Evolutionary conservation across 1,140 invertebrate species (phyloP).

Genomic region (Halesus radiatus): DNA sequence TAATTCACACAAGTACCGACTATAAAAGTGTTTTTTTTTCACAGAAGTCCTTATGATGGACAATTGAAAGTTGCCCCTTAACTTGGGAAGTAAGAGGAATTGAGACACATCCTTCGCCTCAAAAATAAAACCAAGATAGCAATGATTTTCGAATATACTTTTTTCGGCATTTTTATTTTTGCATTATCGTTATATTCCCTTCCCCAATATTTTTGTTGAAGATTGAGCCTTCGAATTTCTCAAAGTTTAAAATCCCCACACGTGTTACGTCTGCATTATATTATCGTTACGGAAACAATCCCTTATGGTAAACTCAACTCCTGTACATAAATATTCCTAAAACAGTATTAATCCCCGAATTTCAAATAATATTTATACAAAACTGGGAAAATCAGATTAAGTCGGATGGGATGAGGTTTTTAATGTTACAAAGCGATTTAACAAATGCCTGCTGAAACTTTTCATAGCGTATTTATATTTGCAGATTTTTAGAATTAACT

Average conservation of each 20-base stretch:
- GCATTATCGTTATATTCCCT: slow-evolving; percentile 16
- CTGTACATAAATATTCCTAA: slow-evolving; percentile 40
- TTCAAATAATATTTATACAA: slow-evolving; percentile 17
- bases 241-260: slow-evolving; percentile 36
- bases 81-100: no score
- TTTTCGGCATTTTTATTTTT: slow-evolving; percentile 8
- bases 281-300: slow-evolving; percentile 32
- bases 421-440: background rate
- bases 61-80: no score
- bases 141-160: no score
- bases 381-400: background rate
- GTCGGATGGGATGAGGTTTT: background rate
- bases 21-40: no score
- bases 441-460: background rate
- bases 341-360: slow-evolving; percentile 35
- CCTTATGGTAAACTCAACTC: slow-evolving; percentile 21
- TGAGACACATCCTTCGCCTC: no score
- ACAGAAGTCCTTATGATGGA: no score
- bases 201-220: background rate
- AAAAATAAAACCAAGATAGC: no score
- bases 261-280: slow-evolving; percentile 34
- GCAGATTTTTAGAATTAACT: no score
- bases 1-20: no score
- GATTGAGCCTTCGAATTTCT: slow-evolving; percentile 36
- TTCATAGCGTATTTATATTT: background rate